Conservation (phyloP, 2,113 vertebrate genomes). For the Zeus faber region DNA sequence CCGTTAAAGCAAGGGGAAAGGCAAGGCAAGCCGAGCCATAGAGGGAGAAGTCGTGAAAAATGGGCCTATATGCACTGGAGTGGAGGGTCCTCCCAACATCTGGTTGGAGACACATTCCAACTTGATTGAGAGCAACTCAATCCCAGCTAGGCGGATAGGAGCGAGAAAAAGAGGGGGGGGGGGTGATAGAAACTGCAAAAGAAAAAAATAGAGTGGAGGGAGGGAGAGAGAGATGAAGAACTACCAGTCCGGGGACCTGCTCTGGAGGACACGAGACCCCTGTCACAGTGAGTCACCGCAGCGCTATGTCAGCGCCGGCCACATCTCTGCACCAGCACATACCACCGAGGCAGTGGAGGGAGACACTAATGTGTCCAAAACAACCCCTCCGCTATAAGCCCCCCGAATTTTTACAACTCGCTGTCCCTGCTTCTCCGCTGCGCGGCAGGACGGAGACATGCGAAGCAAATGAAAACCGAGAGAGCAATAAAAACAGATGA, state of each 20-base stretch:
- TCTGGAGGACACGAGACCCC: slow-evolving; percentile 47
- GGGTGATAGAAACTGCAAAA: too few relatives aligned
- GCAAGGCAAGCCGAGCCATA: slow-evolving; percentile 21
- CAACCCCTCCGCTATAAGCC: slow-evolving; percentile 14
- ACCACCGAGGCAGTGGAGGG: slow-evolving; percentile 12
- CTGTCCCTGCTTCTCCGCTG: slow-evolving; percentile 6
- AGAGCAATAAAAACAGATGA: slow-evolving; percentile 50
- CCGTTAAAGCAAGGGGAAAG: slow-evolving; percentile 6
- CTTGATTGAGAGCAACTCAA: slow-evolving; percentile 58
- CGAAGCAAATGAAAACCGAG: slow-evolving; percentile 41
- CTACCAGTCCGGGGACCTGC: slow-evolving; percentile 12
- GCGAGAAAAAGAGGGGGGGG: slow-evolving; percentile 36
- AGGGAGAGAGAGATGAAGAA: slow-evolving; percentile 34
- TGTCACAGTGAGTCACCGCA: slow-evolving; percentile 46
- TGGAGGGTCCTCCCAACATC: slow-evolving; percentile 65
- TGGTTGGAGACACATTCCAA: slow-evolving; percentile 63
- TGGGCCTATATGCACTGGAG: slow-evolving; percentile 31
- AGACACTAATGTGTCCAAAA: slow-evolving; percentile 39
- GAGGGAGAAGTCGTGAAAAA: slow-evolving; percentile 10
- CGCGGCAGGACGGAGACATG: slow-evolving; percentile 52
- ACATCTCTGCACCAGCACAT: slow-evolving; percentile 36
- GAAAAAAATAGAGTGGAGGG: not conserved
- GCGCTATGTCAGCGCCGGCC: slow-evolving; percentile 6
- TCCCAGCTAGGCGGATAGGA: slow-evolving; percentile 62
- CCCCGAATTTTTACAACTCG: slow-evolving; percentile 26